Evolutionary conservation across 2,113 vertebrate species (phyloP).

Genomic region (Zosterops borbonicus): DNA sequence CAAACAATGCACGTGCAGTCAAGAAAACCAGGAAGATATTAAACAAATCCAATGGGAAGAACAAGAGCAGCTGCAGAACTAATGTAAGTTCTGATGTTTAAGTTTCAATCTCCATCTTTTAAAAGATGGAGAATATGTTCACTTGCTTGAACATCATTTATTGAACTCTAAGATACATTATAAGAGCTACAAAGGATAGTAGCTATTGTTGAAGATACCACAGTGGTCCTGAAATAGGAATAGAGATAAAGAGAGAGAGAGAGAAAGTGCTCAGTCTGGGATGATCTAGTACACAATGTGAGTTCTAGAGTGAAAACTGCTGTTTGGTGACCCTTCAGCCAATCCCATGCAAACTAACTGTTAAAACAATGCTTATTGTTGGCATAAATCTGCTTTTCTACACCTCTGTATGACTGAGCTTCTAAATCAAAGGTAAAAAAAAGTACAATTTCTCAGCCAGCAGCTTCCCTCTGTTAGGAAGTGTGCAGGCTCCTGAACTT

Average conservation of each 20-base stretch:
- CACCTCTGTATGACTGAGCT: neutral
- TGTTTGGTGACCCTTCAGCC: neutral
- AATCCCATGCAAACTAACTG: neutral
- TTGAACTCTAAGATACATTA: neutral
- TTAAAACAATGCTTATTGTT: neutral
- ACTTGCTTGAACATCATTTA: neutral
- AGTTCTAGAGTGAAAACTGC: neutral
- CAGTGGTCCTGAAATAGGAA: no score
- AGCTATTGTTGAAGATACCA: neutral
- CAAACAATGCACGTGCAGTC: neutral
- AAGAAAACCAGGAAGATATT: neutral
- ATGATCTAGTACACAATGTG: neutral
- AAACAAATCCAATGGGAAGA: neutral
- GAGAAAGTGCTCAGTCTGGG: neutral
- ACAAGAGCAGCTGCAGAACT: neutral
- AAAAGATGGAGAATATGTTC: neutral
- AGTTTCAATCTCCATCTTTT: neutral
- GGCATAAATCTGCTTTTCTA: neutral
- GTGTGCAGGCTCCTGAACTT: neutral
- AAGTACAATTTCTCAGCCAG: neutral
- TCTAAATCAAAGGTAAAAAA: neutral
- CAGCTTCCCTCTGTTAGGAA: neutral
- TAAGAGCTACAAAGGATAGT: neutral
- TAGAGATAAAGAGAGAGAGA: neutral
- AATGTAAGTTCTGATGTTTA: neutral